A percentile compares a stretch with the other conserved stretches of the same genome.
Conservation (phyloP, 2,797 vertebrate genomes). For the Cryptoblepharus egeriae region DNA sequence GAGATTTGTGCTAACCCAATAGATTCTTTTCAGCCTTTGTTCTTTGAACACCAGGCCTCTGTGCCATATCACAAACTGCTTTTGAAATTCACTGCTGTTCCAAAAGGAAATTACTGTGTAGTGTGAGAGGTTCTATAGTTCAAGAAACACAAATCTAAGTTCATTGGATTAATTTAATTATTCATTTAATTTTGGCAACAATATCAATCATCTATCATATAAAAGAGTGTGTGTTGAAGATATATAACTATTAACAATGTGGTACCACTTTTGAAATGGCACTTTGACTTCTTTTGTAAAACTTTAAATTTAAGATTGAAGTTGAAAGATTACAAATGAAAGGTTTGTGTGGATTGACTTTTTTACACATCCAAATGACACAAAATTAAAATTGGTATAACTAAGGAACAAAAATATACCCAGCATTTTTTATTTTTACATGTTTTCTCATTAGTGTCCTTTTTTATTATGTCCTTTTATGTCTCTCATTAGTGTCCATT, state of each 20-base stretch:
- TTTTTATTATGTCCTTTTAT: too few relatives aligned
- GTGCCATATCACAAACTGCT: background rate
- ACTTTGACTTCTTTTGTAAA: constrained; percentile 18
- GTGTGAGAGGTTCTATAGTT: background rate
- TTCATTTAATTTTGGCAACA: background rate
- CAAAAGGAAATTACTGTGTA: background rate
- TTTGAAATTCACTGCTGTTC: background rate
- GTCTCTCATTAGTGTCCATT: too few relatives aligned
- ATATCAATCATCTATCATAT: constrained; percentile 11
- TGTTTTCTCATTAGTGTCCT: constrained; percentile 37
- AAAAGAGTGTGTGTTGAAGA: background rate
- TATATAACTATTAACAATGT: background rate
- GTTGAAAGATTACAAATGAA: constrained; percentile 19
- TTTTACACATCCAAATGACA: constrained; percentile 24
- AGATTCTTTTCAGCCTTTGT: constrained; percentile 21
- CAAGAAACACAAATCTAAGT: background rate
- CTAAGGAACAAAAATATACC: constrained; percentile 4
- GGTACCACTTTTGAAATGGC: constrained; percentile 5
- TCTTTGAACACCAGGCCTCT: background rate
- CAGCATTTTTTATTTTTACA: constrained; percentile 34
- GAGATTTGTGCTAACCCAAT: background rate
- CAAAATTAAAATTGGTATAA: constrained; percentile 24
- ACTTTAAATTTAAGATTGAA: background rate
- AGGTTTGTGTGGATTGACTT: background rate
- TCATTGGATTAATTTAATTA: background rate